Conservation (phyloP, 2,888 invertebrate species). For the Drosophila testacea region DNA sequence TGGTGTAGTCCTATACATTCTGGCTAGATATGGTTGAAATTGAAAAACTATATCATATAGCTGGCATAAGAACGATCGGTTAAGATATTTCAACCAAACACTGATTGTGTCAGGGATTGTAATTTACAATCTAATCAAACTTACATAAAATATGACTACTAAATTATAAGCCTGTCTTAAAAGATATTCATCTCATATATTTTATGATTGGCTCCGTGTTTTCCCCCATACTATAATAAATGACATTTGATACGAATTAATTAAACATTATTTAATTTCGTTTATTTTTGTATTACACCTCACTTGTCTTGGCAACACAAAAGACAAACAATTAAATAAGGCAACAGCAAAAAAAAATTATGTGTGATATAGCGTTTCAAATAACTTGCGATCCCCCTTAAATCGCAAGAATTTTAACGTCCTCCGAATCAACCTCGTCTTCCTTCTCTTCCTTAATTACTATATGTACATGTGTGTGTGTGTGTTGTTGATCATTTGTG, state of each 20-base stretch:
- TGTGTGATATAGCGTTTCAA: slow-evolving; percentile 21
- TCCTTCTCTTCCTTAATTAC: neutral
- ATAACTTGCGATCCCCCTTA: slow-evolving; percentile 53
- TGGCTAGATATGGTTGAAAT: too few species aligned
- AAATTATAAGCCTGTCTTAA: too few species aligned
- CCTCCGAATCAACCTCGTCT: slow-evolving; percentile 7
- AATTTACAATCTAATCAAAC: too few species aligned
- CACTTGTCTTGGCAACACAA: slow-evolving; percentile 34
- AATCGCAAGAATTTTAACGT: slow-evolving; percentile 45
- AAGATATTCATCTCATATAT: too few species aligned
- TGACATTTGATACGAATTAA: neutral
- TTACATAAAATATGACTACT: too few species aligned
- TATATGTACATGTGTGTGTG: neutral
- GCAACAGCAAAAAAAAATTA: slow-evolving; percentile 37
- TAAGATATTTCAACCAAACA: too few species aligned
- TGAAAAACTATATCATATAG: too few species aligned
- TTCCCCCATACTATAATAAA: neutral
- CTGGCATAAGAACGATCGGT: too few species aligned
- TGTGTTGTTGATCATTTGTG: neutral
- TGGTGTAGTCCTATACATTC: too few species aligned
- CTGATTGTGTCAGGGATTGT: too few species aligned
- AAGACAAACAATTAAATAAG: slow-evolving; percentile 18
- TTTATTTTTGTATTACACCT: slow-evolving; percentile 12
- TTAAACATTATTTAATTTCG: slow-evolving; percentile 2
- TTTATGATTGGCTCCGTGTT: too few species aligned